A percentile compares a stretch with the other conserved stretches of the same genome.
phyloP scores from a whole-genome alignment of 2,797 vertebrate species.

The Oreochromis mossambicus region DNA sequence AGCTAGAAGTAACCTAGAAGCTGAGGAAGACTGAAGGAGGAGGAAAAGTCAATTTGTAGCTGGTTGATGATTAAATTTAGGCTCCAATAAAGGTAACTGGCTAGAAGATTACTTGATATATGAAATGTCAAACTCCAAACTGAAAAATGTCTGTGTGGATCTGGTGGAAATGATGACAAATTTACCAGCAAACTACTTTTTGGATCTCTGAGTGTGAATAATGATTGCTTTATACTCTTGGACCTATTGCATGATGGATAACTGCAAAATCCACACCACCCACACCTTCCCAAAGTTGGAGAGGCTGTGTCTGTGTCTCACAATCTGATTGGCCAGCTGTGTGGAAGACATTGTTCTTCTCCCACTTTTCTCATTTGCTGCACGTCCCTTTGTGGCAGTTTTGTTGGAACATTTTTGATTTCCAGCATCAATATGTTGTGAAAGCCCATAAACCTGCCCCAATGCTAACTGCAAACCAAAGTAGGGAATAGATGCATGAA shows the following conservation, averaged over 20 bases:
- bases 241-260: neutral
- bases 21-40: neutral
- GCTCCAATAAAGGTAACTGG: neutral
- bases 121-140: neutral
- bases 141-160: neutral
- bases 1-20: neutral
- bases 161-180: neutral
- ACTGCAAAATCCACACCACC: neutral
- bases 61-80: neutral
- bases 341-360: neutral
- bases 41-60: neutral
- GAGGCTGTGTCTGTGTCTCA: neutral
- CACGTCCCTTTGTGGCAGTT: neutral
- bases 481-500: neutral
- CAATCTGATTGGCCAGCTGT: neutral
- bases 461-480: neutral
- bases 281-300: neutral
- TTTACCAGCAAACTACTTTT: neutral
- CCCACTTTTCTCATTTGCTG: neutral
- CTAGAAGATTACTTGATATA: neutral
- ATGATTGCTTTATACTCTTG: neutral
- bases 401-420: neutral
- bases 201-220: neutral
- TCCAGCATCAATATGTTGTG: neutral
- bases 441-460: neutral